Evolutionary conservation across 2,113 vertebrate genomes (phyloP).

Genomic region (Thryonomys swinderianus): DNA sequence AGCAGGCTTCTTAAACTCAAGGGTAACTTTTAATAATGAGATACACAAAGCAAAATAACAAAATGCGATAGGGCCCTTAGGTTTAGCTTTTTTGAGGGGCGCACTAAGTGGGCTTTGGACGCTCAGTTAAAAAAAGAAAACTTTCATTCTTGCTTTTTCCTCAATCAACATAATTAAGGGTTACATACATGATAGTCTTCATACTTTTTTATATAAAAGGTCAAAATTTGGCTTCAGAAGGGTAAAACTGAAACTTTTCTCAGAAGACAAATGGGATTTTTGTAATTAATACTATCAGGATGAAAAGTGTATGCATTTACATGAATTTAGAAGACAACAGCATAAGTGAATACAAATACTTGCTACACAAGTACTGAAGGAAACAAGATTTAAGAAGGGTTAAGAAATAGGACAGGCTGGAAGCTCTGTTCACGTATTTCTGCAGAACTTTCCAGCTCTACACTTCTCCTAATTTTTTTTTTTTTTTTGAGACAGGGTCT

Average conservation of each 20-base stretch:
- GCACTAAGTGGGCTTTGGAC: neutral
- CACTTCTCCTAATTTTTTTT: no score
- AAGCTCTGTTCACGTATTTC: slow-evolving; percentile 3
- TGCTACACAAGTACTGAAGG: neutral
- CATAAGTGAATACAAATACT: slow-evolving; percentile 11
- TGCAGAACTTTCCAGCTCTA: neutral
- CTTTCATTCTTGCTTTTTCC: neutral
- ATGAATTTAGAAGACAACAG: slow-evolving; percentile 24
- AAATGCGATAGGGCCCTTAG: neutral
- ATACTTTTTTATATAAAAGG: neutral
- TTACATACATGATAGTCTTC: slow-evolving; percentile 20
- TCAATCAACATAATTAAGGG: neutral
- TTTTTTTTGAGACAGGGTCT: no score
- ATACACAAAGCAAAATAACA: slow-evolving; percentile 27
- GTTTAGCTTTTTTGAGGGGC: slow-evolving; percentile 7
- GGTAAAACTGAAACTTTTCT: slow-evolving; percentile 40
- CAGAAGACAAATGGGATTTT: slow-evolving; percentile 16
- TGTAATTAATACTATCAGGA: neutral
- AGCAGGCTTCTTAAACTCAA: neutral
- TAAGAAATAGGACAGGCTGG: neutral
- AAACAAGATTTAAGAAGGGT: neutral
- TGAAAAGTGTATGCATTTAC: neutral
- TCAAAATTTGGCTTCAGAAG: slow-evolving; percentile 1
- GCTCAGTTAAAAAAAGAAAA: neutral
- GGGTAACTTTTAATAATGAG: slow-evolving; percentile 7